A percentile compares a stretch with the other conserved stretches of the same genome.
phyloP scores from a whole-genome alignment of 2,113 vertebrate species.

The Notiomystis cincta region DNA sequence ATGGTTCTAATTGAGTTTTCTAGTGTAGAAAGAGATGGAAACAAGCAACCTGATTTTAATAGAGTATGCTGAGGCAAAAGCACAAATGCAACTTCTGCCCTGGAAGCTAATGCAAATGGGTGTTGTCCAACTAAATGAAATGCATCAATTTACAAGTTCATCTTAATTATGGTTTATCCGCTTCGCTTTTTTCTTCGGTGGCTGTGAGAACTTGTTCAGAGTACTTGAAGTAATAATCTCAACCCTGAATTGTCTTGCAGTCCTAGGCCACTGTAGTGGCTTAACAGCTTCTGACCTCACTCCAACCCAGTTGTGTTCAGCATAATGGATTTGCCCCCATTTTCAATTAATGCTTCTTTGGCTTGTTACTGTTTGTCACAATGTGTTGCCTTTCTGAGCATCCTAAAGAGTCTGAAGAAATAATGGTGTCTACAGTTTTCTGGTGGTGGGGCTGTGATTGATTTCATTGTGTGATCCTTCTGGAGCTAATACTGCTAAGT shows the following conservation, averaged over 20 bases:
- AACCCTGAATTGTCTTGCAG: background rate
- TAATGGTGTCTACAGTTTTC: background rate
- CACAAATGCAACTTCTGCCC: background rate
- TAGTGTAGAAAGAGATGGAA: conserved; percentile 12
- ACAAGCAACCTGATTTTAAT: background rate
- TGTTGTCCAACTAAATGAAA: conserved; percentile 35
- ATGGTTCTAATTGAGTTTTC: background rate
- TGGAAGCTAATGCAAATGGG: conserved; percentile 22
- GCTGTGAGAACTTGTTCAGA: conserved; percentile 20
- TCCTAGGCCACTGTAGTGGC: background rate
- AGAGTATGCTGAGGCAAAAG: background rate
- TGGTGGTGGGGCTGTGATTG: background rate
- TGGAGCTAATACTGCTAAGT: background rate
- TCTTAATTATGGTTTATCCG: conserved; percentile 36
- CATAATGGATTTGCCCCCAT: background rate
- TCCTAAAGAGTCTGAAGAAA: background rate
- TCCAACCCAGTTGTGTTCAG: background rate
- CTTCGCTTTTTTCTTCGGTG: background rate
- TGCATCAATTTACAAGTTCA: conserved; percentile 10
- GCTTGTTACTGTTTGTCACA: background rate
- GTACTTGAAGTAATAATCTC: background rate
- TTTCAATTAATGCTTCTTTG: background rate
- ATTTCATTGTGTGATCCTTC: background rate
- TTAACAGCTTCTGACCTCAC: background rate
- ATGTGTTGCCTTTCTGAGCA: background rate